Evolutionary conservation across 2,797 vertebrate species (phyloP), one percentile per base, ranked within the genome.

Genomic region (Cryptoblepharus egeriae): DNA sequence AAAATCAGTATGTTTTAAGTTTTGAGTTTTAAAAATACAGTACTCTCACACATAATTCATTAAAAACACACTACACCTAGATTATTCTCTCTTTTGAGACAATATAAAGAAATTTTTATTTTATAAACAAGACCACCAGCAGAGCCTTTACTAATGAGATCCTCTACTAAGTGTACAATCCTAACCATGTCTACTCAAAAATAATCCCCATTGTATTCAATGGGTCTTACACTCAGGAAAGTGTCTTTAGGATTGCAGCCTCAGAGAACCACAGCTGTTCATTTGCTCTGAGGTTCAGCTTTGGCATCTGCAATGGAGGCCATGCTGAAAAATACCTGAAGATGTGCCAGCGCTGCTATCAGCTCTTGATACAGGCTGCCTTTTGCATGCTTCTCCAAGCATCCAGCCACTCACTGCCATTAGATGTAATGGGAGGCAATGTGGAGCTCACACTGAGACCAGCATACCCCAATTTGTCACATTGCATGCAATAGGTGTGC

Each of bases 401-500:
- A 4, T n/a, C 60, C 68, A 83, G 69, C 63, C 60, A 52, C 77
- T 67, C n/a, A 45, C 26, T 45, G 24, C 45, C 35, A 30, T 60
- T 82, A 1, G 10, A 11, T 42, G 75, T 87, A 63, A 55, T 63
- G 79, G 70, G 2, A 30, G 2, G 0, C 15, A 0, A 57, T 11
- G 61, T 52, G 77, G 74, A 85, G 72, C 55, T 39, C 75, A 69
- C 39, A 45, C 65, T 57, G 70, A 67, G 1, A 87, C 12, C 12
- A 71, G 30, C 82, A 1, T 39, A 61, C 35, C 28, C 65, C 79
- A 60, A 84, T 83, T 88, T 74, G 79, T 85, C 70, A 81, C 42
- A 72, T 67, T n/a, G 63, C 55, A 85, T 75, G 71, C 58, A 74
- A 60, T 57, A 15, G 52, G 26, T 37, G 28, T 64, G 64, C 39